Conservation (phyloP, 2,797 vertebrate species). For the Yasuhikotakia modesta region DNA sequence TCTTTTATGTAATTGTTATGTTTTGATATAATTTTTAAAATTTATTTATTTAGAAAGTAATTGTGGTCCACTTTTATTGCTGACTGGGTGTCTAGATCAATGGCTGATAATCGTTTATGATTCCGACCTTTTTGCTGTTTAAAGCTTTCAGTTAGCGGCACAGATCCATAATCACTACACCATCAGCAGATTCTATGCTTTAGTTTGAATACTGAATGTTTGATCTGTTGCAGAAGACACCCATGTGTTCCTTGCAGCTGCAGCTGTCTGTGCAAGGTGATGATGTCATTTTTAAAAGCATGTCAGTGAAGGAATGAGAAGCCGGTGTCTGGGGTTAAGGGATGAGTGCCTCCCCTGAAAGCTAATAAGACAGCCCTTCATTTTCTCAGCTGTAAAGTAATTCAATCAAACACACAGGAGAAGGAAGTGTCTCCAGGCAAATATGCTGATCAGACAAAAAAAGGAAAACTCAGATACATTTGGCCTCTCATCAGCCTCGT, state of each 20-base stretch:
- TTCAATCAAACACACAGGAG: slow-evolving; percentile 74
- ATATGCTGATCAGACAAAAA: slow-evolving; percentile 77
- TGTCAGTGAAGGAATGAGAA: slow-evolving; percentile 71
- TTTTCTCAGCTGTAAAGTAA: slow-evolving; percentile 68
- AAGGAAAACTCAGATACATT: slow-evolving; percentile 71
- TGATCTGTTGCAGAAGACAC: not conserved
- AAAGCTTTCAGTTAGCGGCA: not conserved
- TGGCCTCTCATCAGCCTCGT: slow-evolving; percentile 66
- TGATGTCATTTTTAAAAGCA: slow-evolving; percentile 70
- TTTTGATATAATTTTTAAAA: too few species aligned
- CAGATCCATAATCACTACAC: not conserved
- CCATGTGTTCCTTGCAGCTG: not conserved
- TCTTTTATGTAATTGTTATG: too few species aligned
- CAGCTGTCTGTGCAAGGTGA: slow-evolving; percentile 56
- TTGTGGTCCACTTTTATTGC: not conserved
- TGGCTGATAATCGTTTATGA: not conserved
- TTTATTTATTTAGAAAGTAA: not conserved
- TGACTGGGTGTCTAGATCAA: not conserved
- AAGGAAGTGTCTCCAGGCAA: slow-evolving; percentile 52
- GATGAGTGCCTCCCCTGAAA: slow-evolving; percentile 64
- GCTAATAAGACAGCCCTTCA: slow-evolving; percentile 71
- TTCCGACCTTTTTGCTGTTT: not conserved
- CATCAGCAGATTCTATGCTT: not conserved
- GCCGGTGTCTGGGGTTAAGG: slow-evolving; percentile 56
- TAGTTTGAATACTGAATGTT: not conserved